Base-by-base conservation (phyloP, 2,113 vertebrate species). In the Callospermophilus lateralis region DNA sequence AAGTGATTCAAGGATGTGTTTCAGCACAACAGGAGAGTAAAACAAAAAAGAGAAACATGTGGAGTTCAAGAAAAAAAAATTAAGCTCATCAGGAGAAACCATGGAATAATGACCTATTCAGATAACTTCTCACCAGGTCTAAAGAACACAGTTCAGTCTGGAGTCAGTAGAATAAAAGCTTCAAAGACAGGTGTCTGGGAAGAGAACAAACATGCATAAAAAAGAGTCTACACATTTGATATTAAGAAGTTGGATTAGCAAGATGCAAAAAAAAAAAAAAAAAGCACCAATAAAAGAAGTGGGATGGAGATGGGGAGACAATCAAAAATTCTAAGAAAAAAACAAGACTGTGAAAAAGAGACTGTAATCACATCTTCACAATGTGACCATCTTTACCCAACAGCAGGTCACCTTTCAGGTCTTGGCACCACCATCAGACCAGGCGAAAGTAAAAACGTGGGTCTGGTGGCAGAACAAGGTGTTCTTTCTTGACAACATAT, bases 291-390 rank as follows among this genome's bases (percentile, higher is more conserved):
- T 61, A 19, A 32, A 68, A 68, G 70, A 87, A 30, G 26, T 84
- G 39, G 7, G 3, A 83, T 79, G 68, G 11, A 88, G 65, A 77
- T 13, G 22, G 77, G 22, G 4, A 89, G 74, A 92, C 24, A 84
- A 77, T 37, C n/a, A 84, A 34, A 90, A 84, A 90, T 78, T 76
- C 65, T 55, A 90, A 87, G 80, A 87, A 90, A 87, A 83, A 34
- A 48, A 34, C 1, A 34, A 86, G 37, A 26, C 24, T 68, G 9
- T 65, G 45, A 63, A 78, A 90, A 81, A 55, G 4, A 32, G 24
- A 30, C 26, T 12, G 4, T 72, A 55, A 45, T 42, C 34, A 20
- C 55, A 7, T 58, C 55, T 20, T 58, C 7, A 20, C 55, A 20
- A 58, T 20, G 55, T 20, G 19, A 20, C 55, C 55, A 19, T 55